Base-by-base conservation (phyloP, 1,140 invertebrate genomes). In the Pteromalus puparum region DNA sequence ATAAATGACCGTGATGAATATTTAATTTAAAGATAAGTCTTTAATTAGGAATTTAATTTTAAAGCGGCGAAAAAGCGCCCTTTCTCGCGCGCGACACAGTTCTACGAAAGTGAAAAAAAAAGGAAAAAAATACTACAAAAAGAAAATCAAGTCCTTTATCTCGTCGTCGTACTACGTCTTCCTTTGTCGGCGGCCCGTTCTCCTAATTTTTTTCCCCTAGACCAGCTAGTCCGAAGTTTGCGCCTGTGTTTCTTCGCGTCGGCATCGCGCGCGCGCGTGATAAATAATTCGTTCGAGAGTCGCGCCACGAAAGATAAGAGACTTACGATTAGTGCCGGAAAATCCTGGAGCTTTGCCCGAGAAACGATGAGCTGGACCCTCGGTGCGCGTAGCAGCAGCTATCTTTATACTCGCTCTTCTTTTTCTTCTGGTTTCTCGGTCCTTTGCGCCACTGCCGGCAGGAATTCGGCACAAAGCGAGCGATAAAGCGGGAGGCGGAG, bases 301-400 rank as follows among this genome's bases (percentile, higher is more conserved):
- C 13, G 26, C 12, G 15, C 6, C 15, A 65, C 21, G 34, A 3
- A n/a, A 24, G 75, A 80, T 80, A 70, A 80, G 67, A 70, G 78
- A 72, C 78, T 80, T 80, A 80, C 61, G 61, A 80, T 80, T 70
- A 80, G 65, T 15, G 24, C n/a, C 67, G 67, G 67, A 28, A 80
- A 80, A 80, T 70, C 78, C 65, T 46, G 13, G 78, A 80, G 78
- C 78, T 80, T 79, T 79, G 34, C 48, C 75, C 75, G 28, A 61
- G 48, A 76, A 46, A 76, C 42, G 38, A 76, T 76, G 38, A 48
- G 42, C 34, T 48, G 4, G 42, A 26, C 74, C 15, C 74, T 48
- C n/a, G 15, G 7, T 42, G 10, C 21, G 18, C 21, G 30, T 13
- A 5, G 30, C n/a, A 0, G 2, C 30, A 5, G 48, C 48, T 53